Base-by-base conservation (phyloP, 1,140 invertebrate genomes). In the Leptinotarsa defecta region DNA sequence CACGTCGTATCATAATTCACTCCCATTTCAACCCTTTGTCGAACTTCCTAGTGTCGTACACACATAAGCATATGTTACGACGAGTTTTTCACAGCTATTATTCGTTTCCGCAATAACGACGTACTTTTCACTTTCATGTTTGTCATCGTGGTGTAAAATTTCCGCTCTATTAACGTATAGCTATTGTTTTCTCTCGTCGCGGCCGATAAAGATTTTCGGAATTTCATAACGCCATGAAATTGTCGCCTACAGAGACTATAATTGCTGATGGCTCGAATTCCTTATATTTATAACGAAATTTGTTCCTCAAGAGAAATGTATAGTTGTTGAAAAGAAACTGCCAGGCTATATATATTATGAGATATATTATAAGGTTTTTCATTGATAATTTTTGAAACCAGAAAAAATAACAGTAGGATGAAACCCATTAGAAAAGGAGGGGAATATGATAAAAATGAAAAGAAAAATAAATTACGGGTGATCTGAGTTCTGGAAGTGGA, bases 51-150 rank as follows among this genome's bases (percentile, higher is more conserved):
- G 52, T 57, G 15, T 15, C 13, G n/a, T 57, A 57, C 52, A n/a
- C 52, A 57, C 52, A 57, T n/a, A 57, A 57, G 52, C 52, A n/a
- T 57, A n/a, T n/a, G 52, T n/a, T n/a, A 17, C 52, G 52, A 57
- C 15, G 52, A 57, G 52, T 57, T 57, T 57, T 57, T 57, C 52
- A 57, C 52, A 57, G 52, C 52, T 57, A 17, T 57, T 57, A 57
- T 57, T 57, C 52, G 52, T 57, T 57, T 57, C 52, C 52, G 13
- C 52, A 57, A 57, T 57, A 57, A 57, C 15, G n/a, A 57, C n/a
- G 13, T n/a, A 57, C 52, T 57, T 57, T 57, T n/a, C 52, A 57
- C 52, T 57, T 57, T 57, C 52, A 57, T 57, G 52, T 57, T 57
- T 57, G 52, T 57, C n/a, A 17, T 15, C n/a, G 15, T n/a, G n/a